phyloP scores from a whole-genome alignment of 2,113 vertebrate genomes.

The Paedocypris sp. region DNA sequence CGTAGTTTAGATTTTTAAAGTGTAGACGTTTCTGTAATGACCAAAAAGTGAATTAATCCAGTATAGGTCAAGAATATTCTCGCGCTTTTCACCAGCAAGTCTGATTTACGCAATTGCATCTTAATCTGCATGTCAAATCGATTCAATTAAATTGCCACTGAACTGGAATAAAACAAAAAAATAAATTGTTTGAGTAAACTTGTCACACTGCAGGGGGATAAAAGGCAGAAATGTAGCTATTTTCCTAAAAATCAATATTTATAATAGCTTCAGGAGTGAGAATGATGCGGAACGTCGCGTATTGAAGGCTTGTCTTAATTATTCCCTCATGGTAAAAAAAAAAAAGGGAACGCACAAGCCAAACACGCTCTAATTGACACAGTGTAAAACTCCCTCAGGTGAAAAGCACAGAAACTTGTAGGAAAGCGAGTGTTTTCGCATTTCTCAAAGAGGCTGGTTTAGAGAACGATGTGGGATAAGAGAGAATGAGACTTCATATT shows the following conservation, averaged over 20 bases:
- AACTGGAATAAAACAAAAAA: neutral
- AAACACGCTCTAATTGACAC: constrained; percentile 21
- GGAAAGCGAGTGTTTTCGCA: constrained; percentile 8
- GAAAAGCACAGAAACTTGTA: constrained; percentile 8
- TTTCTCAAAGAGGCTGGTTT: constrained; percentile 15
- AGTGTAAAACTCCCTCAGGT: constrained; percentile 21
- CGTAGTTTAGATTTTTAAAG: too few relatives aligned
- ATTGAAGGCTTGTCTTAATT: constrained; percentile 36
- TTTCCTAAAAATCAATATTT: constrained; percentile 38
- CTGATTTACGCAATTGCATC: too few relatives aligned
- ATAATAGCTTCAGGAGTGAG: constrained; percentile 30
- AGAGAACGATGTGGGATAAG: constrained; percentile 37
- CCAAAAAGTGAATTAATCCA: too few relatives aligned
- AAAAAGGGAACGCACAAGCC: constrained; percentile 20
- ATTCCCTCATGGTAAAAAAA: constrained; percentile 27
- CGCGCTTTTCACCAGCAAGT: too few relatives aligned
- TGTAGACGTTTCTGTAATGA: too few relatives aligned
- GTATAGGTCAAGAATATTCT: too few relatives aligned
- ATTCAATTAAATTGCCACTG: too few relatives aligned
- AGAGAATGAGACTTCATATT: constrained; percentile 5
- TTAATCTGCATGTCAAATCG: too few relatives aligned
- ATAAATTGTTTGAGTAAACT: constrained; percentile 5
- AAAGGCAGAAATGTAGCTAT: constrained; percentile 6
- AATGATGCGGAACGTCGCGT: constrained; percentile 20
- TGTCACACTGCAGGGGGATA: neutral